These are phyloP conservation scores for Eulithis prunata DNA, from an alignment of 2,888 invertebrate species.

Conservation along the genomic window DNA sequence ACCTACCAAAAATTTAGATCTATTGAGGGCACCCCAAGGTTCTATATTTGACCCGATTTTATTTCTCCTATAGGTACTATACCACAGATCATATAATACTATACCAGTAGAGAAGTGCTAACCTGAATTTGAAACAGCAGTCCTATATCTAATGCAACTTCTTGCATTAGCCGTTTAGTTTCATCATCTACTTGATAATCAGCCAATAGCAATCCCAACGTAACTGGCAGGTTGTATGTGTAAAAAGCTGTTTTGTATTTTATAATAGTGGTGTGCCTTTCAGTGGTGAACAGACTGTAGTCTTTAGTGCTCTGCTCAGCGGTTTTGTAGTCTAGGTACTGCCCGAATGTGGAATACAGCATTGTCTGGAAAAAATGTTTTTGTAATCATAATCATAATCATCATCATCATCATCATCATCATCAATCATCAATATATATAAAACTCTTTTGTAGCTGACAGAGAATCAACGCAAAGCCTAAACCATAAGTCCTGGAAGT, in stretches of 20 bases:
- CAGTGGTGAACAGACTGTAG: constrained; percentile 87
- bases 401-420: too few species aligned
- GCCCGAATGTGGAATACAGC: constrained; percentile 89
- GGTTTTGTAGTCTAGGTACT: constrained; percentile 89
- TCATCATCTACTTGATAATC: constrained; percentile 86
- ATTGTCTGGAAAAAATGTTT: constrained; percentile 55
- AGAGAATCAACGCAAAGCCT: too few species aligned
- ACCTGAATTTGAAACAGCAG: constrained; percentile 96
- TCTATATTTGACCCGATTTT: constrained; percentile 2
- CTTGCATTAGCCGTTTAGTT: constrained; percentile 88
- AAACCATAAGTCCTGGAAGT: too few species aligned
- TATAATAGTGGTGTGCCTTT: constrained; percentile 91
- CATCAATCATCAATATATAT: too few species aligned
- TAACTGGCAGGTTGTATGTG: constrained; percentile 93
- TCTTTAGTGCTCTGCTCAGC: constrained; percentile 61
- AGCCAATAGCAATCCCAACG: constrained; percentile 92
- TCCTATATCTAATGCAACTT: constrained; percentile 93
- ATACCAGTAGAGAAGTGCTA: constrained; percentile 47
- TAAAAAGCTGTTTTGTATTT: constrained; percentile 95
- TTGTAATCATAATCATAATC: too few species aligned
- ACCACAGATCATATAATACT: too few species aligned
- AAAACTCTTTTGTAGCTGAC: too few species aligned
- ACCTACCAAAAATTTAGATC: neutral
- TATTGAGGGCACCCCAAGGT: constrained; percentile 4
- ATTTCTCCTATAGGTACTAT: neutral